Base-by-base conservation (phyloP, 2,797 vertebrate species). In the Perodicticus potto region DNA sequence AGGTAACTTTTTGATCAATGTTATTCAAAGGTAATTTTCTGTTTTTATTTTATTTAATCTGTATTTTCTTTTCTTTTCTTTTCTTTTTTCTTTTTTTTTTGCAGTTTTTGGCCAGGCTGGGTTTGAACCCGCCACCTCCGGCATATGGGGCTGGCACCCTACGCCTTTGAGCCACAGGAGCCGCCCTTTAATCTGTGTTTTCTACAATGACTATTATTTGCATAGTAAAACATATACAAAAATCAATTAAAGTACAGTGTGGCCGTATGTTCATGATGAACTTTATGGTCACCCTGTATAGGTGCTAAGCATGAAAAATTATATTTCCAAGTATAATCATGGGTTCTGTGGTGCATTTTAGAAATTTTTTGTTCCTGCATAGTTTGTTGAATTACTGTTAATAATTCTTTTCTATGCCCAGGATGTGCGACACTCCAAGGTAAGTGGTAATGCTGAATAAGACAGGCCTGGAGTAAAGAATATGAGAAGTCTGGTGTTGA, bases 181-280 rank as follows among this genome's bases (percentile, higher is more conserved):
- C 40, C 40, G 40, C 40, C 40, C 40, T 37, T 19, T 29, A 45
- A 43, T 86, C 19, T 34, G 10, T 69, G 20, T 86, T 93, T 91
- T 74, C 29, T 91, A 65, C 7, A 73, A 57, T 63, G 43, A 83
- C 57, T 76, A 61, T 86, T 82, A 82, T 89, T 78, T 95, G 19
- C 23, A 20, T 82, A 37, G 27, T 80, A 45, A 80, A 74, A 89
- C 37, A 65, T 81, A 34, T 61, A 61, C 17, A 87, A 12, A 17
- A 22, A 29, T 23, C 16, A 92, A 70, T n/a, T 57, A 70, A 95
- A 67, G 20, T 29, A 53, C 49, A 53, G 14, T 53, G 49, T 53
- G 49, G 49, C 3, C 49, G 4, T 53, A 53, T 53, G 49, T 53
- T 53, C 14, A 16, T 53, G 14, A 53, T 53, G 49, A 53, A 53